phyloP scores from a whole-genome alignment of 2,888 invertebrate species.

The Tiliacea citrago region DNA sequence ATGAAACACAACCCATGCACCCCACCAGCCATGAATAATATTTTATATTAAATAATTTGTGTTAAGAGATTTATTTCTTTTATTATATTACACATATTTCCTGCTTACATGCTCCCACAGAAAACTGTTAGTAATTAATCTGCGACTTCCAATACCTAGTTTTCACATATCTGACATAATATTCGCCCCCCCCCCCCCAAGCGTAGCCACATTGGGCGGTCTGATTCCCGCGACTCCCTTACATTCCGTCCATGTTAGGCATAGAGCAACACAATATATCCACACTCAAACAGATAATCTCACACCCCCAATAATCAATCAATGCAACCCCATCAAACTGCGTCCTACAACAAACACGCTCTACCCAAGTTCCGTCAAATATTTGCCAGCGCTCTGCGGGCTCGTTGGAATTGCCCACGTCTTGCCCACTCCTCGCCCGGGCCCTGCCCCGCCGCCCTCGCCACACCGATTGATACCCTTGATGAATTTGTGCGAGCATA shows the following conservation, averaged over 20 bases:
- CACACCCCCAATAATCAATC: constrained; percentile 37
- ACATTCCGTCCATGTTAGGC: neutral
- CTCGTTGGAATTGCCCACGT: constrained; percentile 76
- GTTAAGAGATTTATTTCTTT: too few species aligned
- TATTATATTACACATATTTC: too few species aligned
- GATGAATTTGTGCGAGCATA: constrained; percentile 71
- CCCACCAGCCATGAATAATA: too few species aligned
- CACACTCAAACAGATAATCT: constrained; percentile 22
- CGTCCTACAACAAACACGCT: constrained; percentile 49
- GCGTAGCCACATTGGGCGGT: neutral
- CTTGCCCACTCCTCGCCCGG: constrained; percentile 64
- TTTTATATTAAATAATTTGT: neutral
- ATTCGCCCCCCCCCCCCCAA: neutral
- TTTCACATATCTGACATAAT: neutral
- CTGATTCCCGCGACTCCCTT: neutral
- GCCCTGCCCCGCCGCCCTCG: constrained; percentile 67
- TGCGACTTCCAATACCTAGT: too few species aligned
- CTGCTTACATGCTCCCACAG: neutral
- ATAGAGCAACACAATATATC: neutral
- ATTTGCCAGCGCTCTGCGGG: constrained; percentile 72
- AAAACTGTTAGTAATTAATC: neutral
- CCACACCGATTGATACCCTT: constrained; percentile 75
- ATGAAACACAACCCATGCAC: too few species aligned
- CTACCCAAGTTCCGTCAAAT: constrained; percentile 68
- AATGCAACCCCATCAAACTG: constrained; percentile 33